These are phyloP conservation scores for Pseudochaenichthys georgianus DNA, from an alignment of 2,797 vertebrate genomes.

Conservation along the genomic window DNA sequence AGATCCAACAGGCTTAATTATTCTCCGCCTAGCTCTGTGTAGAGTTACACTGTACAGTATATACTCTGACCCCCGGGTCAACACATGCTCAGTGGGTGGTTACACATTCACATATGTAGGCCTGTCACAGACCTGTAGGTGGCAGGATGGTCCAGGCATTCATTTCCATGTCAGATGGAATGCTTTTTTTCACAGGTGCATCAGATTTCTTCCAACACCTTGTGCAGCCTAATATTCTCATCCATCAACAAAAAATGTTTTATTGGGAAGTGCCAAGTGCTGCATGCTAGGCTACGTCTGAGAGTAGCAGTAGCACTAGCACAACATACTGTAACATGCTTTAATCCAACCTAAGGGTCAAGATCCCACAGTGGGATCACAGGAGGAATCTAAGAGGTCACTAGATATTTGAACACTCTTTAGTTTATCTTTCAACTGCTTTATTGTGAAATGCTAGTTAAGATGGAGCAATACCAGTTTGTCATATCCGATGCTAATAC, in stretches of 20 bases:
- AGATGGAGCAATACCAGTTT: too few relatives aligned
- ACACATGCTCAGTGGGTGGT: constrained; percentile 14
- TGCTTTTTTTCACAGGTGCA: constrained; percentile 36
- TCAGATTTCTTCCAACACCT: constrained; percentile 15
- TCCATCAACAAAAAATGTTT: background rate
- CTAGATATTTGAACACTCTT: background rate
- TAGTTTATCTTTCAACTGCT: background rate
- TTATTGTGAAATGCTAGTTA: background rate
- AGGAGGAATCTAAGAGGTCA: background rate
- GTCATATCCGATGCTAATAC: too few relatives aligned
- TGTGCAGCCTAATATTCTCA: constrained; percentile 11
- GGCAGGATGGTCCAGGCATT: constrained; percentile 43
- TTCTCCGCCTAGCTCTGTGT: constrained; percentile 40
- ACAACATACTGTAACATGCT: background rate
- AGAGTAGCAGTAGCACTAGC: background rate
- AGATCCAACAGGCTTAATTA: constrained; percentile 50
- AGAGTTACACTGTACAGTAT: constrained; percentile 23
- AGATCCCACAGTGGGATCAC: background rate
- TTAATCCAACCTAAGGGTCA: background rate
- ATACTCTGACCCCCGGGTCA: constrained; percentile 31
- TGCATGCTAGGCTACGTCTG: background rate
- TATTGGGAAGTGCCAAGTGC: background rate
- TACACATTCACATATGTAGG: constrained; percentile 12
- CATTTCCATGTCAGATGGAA: constrained; percentile 11
- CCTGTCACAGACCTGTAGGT: constrained; percentile 42